Base-by-base conservation (phyloP, 2,888 invertebrate genomes). In the Dilophus febrilis region DNA sequence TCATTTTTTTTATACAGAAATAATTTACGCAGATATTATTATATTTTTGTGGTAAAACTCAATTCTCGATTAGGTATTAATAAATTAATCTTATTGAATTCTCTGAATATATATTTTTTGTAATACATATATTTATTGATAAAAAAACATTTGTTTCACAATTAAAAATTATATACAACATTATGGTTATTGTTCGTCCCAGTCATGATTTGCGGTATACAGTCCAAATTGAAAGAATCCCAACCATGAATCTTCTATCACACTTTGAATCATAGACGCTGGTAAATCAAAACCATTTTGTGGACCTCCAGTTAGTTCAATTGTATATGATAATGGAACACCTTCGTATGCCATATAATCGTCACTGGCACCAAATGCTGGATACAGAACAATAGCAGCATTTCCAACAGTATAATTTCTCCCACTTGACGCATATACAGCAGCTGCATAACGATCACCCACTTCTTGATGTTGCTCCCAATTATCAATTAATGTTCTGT, bases 271-370 rank as follows among this genome's bases (percentile, higher is more conserved):
- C 17, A 16, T 12, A 12, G 29, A 26, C 16, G 71, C 64, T 7
- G 70, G 59, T 2, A 71, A 53, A 47, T 70, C 58, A 51, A 74
- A 74, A 1, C 70, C 71, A 1, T 50, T 48, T 1, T 38, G 16
- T 14, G 56, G 52, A 11, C 71, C 63, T 34, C 68, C 69, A 2
- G 74, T 72, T 35, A 76, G 51, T 52, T 74, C 74, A 32, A 67
- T 58, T 1, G 74, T 74, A 47, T 67, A 75, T 0, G 69, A 48
- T 4, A 74, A 50, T 2, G 65, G 62, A 17, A 71, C 61, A 2
- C 67, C 70, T 16, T 50, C 62, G 10, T 60, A 56, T 1, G 50
- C 63, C 53, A 70, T 68, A 54, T 69, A 75, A 46, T 75, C 75
- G 48, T 71, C 70, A 43, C 71, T 63, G 12, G 69, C 68, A 2